phyloP scores from a whole-genome alignment of 2,888 invertebrate genomes.

The Nemapogon koenigi region DNA sequence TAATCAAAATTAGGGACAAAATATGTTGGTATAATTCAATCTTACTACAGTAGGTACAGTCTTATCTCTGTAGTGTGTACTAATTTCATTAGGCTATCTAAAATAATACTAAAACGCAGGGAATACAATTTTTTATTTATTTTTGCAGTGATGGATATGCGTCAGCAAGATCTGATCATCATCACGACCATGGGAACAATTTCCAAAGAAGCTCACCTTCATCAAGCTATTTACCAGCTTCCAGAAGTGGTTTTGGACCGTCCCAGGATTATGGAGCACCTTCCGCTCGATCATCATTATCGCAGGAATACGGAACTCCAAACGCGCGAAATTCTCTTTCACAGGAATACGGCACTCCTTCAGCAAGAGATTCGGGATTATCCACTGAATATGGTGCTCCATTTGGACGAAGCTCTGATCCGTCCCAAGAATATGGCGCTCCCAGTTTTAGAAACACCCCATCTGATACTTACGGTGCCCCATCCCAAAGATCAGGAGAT shows the following conservation, averaged over 20 bases:
- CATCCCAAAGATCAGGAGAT: conserved; percentile 13
- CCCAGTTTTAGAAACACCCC: conserved; percentile 22
- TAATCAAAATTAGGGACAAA: not conserved
- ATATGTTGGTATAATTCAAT: not conserved
- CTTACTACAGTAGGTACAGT: no score
- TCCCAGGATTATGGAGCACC: conserved; percentile 18
- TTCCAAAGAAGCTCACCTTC: not conserved
- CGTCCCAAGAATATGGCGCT: conserved; percentile 29
- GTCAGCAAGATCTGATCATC: conserved; percentile 25
- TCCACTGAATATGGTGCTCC: conserved; percentile 23
- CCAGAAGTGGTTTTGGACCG: conserved; percentile 6
- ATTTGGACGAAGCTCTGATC: conserved; percentile 12
- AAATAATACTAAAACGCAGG: no score
- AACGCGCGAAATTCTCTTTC: not conserved
- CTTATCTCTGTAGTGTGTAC: no score
- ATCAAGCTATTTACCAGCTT: not conserved
- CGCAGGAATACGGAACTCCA: conserved; percentile 17
- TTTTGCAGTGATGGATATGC: conserved; percentile 38
- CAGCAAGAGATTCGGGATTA: not conserved
- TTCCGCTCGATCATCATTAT: conserved; percentile 24
- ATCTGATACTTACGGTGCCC: conserved; percentile 27
- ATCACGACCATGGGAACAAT: conserved; percentile 16
- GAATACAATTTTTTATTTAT: not conserved
- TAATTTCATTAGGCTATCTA: no score
- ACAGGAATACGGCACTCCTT: not conserved